Evolutionary conservation across 2,113 vertebrate species (phyloP).

Genomic region (Hippolais icterina): DNA sequence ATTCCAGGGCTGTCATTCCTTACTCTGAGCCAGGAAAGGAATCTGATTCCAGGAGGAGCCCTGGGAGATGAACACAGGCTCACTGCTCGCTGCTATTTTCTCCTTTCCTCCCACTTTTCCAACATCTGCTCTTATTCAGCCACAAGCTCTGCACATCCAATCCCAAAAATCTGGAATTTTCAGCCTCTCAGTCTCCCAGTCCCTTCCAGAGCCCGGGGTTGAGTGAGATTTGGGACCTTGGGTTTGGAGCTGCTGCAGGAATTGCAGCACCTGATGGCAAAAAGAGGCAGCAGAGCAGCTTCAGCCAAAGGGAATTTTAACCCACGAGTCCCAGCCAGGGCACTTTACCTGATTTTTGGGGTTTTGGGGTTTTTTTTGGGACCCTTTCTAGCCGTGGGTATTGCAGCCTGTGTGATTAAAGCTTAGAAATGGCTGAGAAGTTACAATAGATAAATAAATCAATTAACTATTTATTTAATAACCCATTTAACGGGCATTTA

Average conservation of each 20-base stretch:
- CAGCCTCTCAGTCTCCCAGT: neutral
- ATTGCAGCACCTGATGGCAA: neutral
- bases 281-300: neutral
- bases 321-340: rapidly evolving
- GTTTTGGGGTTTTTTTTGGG: neutral
- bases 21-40: neutral
- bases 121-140: neutral
- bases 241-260: neutral
- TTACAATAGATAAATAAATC: neutral
- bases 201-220: neutral
- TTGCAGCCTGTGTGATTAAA: neutral
- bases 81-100: neutral
- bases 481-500: neutral
- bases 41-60: neutral
- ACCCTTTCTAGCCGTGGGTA: neutral
- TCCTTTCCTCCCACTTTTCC: neutral
- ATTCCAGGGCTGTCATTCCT: neutral
- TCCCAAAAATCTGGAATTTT: neutral
- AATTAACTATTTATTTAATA: neutral
- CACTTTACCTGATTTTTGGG: neutral
- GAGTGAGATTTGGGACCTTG: neutral
- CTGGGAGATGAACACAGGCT: neutral
- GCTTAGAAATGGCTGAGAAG: neutral
- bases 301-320: neutral
- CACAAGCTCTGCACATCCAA: neutral